These are phyloP conservation scores for Drosophila multiciliata DNA, from an alignment of 2,888 invertebrate species.

Conservation along the genomic window DNA sequence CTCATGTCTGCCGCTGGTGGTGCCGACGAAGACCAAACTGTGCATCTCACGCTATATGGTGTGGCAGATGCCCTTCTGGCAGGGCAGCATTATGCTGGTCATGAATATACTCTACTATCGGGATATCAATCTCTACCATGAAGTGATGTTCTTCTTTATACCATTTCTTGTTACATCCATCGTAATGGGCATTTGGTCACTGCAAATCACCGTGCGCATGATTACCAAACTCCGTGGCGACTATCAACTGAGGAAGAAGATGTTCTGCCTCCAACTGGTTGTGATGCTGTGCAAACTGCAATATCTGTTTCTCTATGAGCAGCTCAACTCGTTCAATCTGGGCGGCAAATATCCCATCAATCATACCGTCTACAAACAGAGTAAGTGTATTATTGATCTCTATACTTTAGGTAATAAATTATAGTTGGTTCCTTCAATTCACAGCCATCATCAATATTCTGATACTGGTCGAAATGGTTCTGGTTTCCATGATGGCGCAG, in stretches of 20 bases:
- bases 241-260: constrained; percentile 81
- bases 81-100: constrained; percentile 82
- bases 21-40: constrained; percentile 77
- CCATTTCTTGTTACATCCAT: constrained; percentile 83
- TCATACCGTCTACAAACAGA: constrained; percentile 83
- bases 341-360: constrained; percentile 82
- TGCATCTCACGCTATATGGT: constrained; percentile 80
- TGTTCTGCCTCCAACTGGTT: constrained; percentile 82
- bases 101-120: constrained; percentile 81
- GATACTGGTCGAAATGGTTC: constrained; percentile 82
- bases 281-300: constrained; percentile 83
- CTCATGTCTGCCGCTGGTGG: constrained; percentile 74
- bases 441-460: constrained; percentile 82
- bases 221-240: constrained; percentile 78
- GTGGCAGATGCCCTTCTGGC: constrained; percentile 83
- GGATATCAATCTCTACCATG: constrained; percentile 70
- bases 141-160: constrained; percentile 80
- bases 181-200: constrained; percentile 82
- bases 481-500: constrained; percentile 82
- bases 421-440: neutral
- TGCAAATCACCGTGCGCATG: constrained; percentile 83
- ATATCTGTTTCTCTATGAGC: constrained; percentile 77
- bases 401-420: neutral
- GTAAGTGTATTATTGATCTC: constrained; percentile 55
- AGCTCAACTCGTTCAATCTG: constrained; percentile 73